Conservation (phyloP, 2,888 invertebrate species). For the Gonocerus acuteangulatus region DNA sequence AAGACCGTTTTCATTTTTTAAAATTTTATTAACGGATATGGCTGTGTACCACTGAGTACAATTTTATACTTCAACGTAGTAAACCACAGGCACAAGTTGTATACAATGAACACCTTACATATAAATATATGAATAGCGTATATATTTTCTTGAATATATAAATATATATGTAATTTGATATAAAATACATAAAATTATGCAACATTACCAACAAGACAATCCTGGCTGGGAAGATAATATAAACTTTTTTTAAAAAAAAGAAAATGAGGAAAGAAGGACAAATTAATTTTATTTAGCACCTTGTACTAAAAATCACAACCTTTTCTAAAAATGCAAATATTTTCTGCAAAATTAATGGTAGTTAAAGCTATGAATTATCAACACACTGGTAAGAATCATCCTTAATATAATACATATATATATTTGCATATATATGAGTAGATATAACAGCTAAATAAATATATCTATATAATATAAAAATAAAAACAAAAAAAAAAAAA, state of each 20-base stretch:
- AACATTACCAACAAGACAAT: slow-evolving; percentile 15
- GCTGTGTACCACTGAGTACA: slow-evolving; percentile 33
- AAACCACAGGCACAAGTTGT: slow-evolving; percentile 36
- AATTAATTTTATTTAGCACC: slow-evolving; percentile 15
- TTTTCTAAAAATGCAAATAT: slow-evolving; percentile 12
- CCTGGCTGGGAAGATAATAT: neutral
- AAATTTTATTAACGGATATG: slow-evolving; percentile 25
- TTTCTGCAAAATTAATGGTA: slow-evolving; percentile 13
- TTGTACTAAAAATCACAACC: slow-evolving; percentile 24
- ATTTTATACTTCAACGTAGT: slow-evolving; percentile 29
- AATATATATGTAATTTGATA: neutral
- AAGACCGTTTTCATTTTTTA: slow-evolving; percentile 28
- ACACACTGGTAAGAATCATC: slow-evolving; percentile 11
- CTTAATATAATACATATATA: neutral
- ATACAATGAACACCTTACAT: slow-evolving; percentile 17
- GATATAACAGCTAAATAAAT: slow-evolving; percentile 22
- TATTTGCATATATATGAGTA: neutral
- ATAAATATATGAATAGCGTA: slow-evolving; percentile 27
- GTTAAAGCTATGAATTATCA: slow-evolving; percentile 15
- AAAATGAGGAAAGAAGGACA: slow-evolving; percentile 22
- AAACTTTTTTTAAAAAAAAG: neutral
- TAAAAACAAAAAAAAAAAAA: slow-evolving; percentile 24
- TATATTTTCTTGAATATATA: too few species aligned
- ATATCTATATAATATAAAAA: slow-evolving; percentile 25
- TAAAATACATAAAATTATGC: slow-evolving; percentile 4